Evolutionary conservation across 1,140 invertebrate genomes (phyloP), one percentile per base, ranked within the genome.

Genomic region (Cylas formicarius): DNA sequence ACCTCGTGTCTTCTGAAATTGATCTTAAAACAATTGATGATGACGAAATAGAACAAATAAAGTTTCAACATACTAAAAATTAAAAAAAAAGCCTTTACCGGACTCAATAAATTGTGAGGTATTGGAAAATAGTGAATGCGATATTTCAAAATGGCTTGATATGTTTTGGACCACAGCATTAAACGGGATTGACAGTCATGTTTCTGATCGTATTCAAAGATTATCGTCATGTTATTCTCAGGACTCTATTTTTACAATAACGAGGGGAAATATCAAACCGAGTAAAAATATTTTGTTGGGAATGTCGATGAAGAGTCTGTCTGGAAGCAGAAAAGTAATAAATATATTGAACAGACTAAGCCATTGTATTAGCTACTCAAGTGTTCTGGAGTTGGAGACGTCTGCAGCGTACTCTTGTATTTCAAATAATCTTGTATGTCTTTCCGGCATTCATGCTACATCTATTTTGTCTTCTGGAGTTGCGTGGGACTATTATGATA

Each of bases 401-500:
- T 36, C 56, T 51, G 37, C 54, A 17, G 49, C 54, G 31, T 50
- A 45, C 29, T 48, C 40, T 32, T 27, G 34, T 16, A 18, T 24
- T 11, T 22, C 39, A 21, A 45, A 48, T 22, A 34, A 48, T 39
- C 36, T 29, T 19, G 14, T 60, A 26, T 50, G 47, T 16, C 54
- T 60, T 28, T 18, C 48, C 43, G 55, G 46, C 27, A 48, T 63
- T 22, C 13, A 28, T 32, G 31, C 23, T 37, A 24, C 38, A 22
- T 26, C 42, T 24, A 41, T 44, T 26, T 37, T 57, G 20, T 51
- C 42, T 11, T 62, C 53, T 45, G 40, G 47, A 38, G 37, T 60
- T 28, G 60, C 57, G 17, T 66, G 53, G 36, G 57, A 63, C 48
- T 65, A 63, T 53, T 66, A 44, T 40, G 60, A 65, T 49, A 29